phyloP scores from a whole-genome alignment of 2,113 vertebrate species.

The Fukomys damarensis region DNA sequence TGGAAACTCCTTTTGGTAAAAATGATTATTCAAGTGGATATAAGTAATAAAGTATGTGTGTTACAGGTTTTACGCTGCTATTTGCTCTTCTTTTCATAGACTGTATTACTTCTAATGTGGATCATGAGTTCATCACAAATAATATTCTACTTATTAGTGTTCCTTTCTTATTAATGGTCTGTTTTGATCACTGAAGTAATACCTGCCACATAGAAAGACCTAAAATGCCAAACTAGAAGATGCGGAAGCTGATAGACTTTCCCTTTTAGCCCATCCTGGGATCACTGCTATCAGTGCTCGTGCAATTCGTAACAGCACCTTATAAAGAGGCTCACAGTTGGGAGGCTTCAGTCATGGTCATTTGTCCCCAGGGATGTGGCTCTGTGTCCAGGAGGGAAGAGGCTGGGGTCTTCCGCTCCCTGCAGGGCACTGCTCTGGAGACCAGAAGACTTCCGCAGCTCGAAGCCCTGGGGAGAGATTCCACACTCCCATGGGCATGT shows the following conservation, averaged over 20 bases:
- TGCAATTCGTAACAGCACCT: neutral
- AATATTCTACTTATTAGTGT: slow-evolving; percentile 38
- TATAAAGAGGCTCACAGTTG: neutral
- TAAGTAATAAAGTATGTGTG: neutral
- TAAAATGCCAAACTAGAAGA: neutral
- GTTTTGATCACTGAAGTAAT: slow-evolving; percentile 35
- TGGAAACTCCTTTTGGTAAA: neutral
- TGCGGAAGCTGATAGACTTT: neutral
- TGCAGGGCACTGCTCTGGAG: neutral
- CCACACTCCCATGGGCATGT: neutral
- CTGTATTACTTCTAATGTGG: slow-evolving; percentile 21
- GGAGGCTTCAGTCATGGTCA: neutral
- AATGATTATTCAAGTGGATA: slow-evolving; percentile 19
- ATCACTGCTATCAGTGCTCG: neutral
- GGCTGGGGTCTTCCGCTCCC: neutral
- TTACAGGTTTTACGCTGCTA: neutral
- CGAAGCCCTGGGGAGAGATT: neutral
- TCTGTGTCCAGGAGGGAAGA: too few species aligned
- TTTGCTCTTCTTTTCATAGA: slow-evolving; percentile 3
- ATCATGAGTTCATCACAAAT: slow-evolving; percentile 41
- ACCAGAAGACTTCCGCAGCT: neutral
- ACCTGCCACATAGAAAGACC: neutral
- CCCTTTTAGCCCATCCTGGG: neutral
- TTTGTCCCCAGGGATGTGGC: too few species aligned
- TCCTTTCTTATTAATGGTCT: neutral